Evolutionary conservation across 2,113 vertebrate species (phyloP).

Genomic region (Zosterops lateralis): DNA sequence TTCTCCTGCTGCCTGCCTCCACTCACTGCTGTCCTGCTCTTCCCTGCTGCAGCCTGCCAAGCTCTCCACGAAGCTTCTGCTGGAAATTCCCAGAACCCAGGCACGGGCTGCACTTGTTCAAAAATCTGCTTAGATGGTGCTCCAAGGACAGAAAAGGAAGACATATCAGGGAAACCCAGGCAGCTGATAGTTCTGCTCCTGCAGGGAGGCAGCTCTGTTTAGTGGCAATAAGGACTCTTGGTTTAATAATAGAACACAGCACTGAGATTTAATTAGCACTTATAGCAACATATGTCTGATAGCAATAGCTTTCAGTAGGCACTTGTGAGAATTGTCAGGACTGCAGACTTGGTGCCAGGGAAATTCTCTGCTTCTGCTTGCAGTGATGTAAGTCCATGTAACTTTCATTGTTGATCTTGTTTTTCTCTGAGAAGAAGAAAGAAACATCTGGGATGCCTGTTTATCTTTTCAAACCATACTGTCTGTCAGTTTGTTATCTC

Average conservation of each 20-base stretch:
- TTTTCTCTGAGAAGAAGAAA: neutral
- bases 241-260: conserved; percentile 54
- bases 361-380: neutral
- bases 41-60: neutral
- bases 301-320: conserved; percentile 21
- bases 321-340: neutral
- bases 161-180: conserved; percentile 23
- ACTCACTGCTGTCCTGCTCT: rapidly evolving
- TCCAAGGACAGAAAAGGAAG: conserved; percentile 9
- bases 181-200: conserved; percentile 18
- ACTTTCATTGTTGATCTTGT: neutral
- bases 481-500: neutral
- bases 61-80: neutral
- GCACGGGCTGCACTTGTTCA: rapidly evolving
- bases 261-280: conserved; percentile 43
- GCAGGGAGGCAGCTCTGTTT: neutral
- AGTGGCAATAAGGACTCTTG: conserved; percentile 14
- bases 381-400: neutral
- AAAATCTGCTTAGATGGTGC: conserved; percentile 1
- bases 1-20: rapidly evolving
- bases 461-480: neutral
- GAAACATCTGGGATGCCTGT: neutral
- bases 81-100: neutral
- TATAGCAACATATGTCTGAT: conserved; percentile 42
- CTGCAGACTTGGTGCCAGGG: neutral